Evolutionary conservation across 2,888 invertebrate species (phyloP), one percentile per base, ranked within the genome.

Genomic region (Drosophila engyochracea): DNA sequence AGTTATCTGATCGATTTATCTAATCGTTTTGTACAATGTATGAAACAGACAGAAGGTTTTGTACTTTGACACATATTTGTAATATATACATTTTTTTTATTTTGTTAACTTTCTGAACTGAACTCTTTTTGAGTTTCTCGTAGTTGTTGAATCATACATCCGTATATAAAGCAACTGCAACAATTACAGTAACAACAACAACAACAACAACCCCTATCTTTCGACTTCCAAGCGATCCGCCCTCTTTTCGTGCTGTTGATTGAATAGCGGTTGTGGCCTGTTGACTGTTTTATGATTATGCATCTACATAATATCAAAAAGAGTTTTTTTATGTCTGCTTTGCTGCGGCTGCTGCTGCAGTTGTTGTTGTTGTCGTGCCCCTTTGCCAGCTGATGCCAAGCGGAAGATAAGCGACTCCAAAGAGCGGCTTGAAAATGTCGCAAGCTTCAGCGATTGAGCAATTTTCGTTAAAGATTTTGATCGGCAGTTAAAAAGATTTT

Each of bases 371-470:
- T 55, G 79, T 54, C 35, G 61, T 65, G 65, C 71, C 74, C 61
- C 78, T 71, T 54, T 72, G 53, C 16, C 60, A 62, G 60, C 57
- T 72, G 83, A 85, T 84, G 59, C 58, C 70, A 65, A 63, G 74
- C 77, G 77, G 51, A 66, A 84, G 85, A 85, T 87, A 86, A 87
- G 76, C 71, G 66, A 30, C 47, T 57, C 28, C 12, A 51, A 53
- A 52, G 44, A 47, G 51, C 58, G 30, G 22, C 58, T 53, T 33
- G 41, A 74, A 76, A 76, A 68, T 79, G 80, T 80, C 76, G 77
- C 77, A 79, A 79, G 80, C 54, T 44, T 28, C 61, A 83, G 77
- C 83, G 82, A 87, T 85, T 83, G 79, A 85, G 83, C 61, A 81
- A 87, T 87, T 87, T 87, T 68, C 55, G 61, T 63, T 69, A 35